Evolutionary conservation across 2,797 vertebrate species (phyloP), one percentile per base, ranked within the genome.

Genomic region (Carduelis carduelis): DNA sequence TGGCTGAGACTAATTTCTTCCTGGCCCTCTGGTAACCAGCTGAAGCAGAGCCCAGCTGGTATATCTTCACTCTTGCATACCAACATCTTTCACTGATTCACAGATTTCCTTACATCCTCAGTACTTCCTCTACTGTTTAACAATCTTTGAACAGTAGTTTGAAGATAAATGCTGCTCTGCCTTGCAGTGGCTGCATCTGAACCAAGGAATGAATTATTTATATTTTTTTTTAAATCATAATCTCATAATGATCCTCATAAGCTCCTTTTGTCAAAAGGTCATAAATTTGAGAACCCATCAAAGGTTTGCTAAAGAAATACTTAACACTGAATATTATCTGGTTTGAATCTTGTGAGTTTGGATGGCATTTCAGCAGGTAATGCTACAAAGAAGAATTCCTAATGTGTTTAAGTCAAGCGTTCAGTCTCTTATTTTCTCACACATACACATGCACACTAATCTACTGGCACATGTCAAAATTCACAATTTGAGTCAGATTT

Each of bases 1-100:
- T 91, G 97, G 83, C 96, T 98, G 98, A 98, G 97, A 98, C 98
- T 98, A 98, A 98, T 98, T 98, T 97, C 97, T 98, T 98, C 98
- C 98, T 98, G 97, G 95, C 97, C 97, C 95, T 95, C 95, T 97
- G 97, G 98, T 96, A 97, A 96, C 92, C 97, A 98, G 97, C 97
- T 98, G 97, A 97, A 97, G 96, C 91, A 63, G 71, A 94, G 95
- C 92, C 97, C 97, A 98, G 97, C 97, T 98, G 97, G 95, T 92
- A 32, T 97, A 92, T 97, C 97, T 97, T 97, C 98, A 88, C 89
- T 97, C 96, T 94, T 95, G 95, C 97, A 98, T 98, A 97, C 97
- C 98, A 95, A 97, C 97, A 97, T 98, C 97, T 98, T 98, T 97
- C 98, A 96, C 97, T 96, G 94, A 97, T 98, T 98, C 97, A 81